Percentiles rank a stretch among this genome's conserved stretches.
phyloP scores from a whole-genome alignment of 2,797 vertebrate genomes.

The Sorex maritimensis region DNA sequence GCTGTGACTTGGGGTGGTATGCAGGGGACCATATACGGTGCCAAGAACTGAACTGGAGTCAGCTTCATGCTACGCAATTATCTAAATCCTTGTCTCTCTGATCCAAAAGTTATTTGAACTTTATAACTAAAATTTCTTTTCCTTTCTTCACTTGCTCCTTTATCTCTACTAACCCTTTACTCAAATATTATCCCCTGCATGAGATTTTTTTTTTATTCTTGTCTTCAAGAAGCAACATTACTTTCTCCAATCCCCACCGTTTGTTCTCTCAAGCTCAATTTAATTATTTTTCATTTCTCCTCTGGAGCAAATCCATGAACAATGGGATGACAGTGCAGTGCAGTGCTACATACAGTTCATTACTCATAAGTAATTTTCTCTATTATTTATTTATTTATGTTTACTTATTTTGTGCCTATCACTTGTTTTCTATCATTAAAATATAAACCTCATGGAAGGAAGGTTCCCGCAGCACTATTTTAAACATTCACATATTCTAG shows the following conservation, averaged over 20 bases:
- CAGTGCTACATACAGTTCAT: not conserved
- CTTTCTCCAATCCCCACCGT: not conserved
- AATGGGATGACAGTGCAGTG: too few species aligned
- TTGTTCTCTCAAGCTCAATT: too few species aligned
- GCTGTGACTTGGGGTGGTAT: too few species aligned
- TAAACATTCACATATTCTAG: not conserved
- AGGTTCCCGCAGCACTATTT: not conserved
- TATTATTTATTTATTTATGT: not conserved
- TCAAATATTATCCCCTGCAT: not conserved
- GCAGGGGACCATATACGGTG: not conserved
- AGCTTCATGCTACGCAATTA: too few species aligned
- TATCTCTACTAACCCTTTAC: not conserved
- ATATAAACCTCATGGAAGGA: not conserved
- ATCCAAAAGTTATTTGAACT: not conserved
- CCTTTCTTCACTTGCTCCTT: constrained; percentile 3
- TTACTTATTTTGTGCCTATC: not conserved
- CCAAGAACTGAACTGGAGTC: too few species aligned
- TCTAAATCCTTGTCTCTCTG: too few species aligned
- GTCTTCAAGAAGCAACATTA: not conserved
- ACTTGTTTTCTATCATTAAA: not conserved
- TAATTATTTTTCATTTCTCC: not conserved
- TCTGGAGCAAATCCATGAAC: too few species aligned
- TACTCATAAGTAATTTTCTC: not conserved
- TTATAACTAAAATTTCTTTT: constrained; percentile 15
- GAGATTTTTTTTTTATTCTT: constrained; percentile 51